These are phyloP conservation scores for Heterochromis multidens DNA, from an alignment of 2,113 vertebrate species.

Conservation along the genomic window DNA sequence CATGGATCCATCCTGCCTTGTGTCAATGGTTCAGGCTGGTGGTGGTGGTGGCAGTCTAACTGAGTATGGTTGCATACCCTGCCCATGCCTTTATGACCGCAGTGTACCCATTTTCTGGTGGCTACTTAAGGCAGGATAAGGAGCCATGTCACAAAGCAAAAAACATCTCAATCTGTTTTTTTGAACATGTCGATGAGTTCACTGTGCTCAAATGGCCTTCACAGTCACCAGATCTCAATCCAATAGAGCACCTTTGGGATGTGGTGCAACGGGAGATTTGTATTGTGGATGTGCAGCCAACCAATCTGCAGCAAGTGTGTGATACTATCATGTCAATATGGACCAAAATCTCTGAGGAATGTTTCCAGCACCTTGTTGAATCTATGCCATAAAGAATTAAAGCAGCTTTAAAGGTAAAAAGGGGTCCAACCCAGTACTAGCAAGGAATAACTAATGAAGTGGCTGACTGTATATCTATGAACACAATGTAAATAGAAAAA, in stretches of 20 bases:
- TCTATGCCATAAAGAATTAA: not conserved
- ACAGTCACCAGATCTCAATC: not conserved
- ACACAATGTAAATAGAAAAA: not conserved
- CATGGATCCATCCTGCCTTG: not conserved
- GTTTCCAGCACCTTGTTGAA: not conserved
- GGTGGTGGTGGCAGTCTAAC: not conserved
- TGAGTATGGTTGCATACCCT: not conserved
- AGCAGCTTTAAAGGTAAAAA: not conserved
- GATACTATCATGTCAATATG: not conserved
- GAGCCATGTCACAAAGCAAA: not conserved
- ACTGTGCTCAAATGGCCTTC: not conserved
- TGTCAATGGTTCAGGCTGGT: not conserved
- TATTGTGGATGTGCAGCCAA: not conserved
- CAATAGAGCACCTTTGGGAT: not conserved
- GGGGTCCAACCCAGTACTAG: not conserved
- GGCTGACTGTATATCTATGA: not conserved
- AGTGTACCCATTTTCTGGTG: not conserved
- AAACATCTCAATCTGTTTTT: not conserved
- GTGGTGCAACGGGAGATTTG: not conserved
- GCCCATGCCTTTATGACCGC: not conserved
- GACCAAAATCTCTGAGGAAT: not conserved
- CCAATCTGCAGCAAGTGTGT: not conserved
- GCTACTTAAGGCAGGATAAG: not conserved
- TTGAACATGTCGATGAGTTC: not conserved
- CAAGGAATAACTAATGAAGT: not conserved